A percentile compares a stretch with the other conserved stretches of the same genome.
phyloP scores from a whole-genome alignment of 2,797 vertebrate genomes.

The Muraenolepis orangiensis region DNA sequence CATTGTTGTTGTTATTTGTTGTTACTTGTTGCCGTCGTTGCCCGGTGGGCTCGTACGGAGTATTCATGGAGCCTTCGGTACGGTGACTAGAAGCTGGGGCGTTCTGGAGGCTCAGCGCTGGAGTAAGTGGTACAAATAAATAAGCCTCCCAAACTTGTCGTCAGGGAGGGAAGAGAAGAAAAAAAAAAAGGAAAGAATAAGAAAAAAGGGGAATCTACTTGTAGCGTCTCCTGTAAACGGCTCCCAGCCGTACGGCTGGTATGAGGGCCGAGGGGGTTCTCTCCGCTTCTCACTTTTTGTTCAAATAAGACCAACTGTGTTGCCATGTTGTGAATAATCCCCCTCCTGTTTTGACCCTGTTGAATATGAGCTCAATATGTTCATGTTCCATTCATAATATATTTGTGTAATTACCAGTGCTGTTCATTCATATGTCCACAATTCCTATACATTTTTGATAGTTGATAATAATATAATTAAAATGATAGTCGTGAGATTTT shows the following conservation, averaged over 20 bases:
- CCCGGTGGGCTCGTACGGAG: not conserved
- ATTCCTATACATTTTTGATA: too few species aligned
- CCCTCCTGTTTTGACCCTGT: not conserved
- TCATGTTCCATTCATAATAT: too few species aligned
- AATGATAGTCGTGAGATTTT: too few species aligned
- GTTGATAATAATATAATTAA: too few species aligned
- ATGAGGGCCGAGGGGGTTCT: not conserved
- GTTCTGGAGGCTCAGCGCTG: not conserved
- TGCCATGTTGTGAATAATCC: too few species aligned
- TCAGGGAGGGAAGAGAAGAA: not conserved
- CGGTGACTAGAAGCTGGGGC: not conserved
- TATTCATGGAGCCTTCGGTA: not conserved
- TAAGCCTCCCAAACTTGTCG: not conserved
- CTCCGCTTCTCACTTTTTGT: not conserved
- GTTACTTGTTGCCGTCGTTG: not conserved
- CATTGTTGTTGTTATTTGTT: too few species aligned
- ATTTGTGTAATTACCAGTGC: not conserved
- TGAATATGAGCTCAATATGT: too few species aligned
- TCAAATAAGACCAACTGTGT: not conserved
- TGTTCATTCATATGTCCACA: not conserved
- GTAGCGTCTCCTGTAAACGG: not conserved
- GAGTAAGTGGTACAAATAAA: conserved; percentile 1
- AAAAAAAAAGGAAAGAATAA: too few species aligned
- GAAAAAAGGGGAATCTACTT: not conserved
- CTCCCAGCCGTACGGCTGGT: not conserved